Base-by-base conservation (phyloP, 2,113 vertebrate genomes). In the Bambusicola thoracicus region DNA sequence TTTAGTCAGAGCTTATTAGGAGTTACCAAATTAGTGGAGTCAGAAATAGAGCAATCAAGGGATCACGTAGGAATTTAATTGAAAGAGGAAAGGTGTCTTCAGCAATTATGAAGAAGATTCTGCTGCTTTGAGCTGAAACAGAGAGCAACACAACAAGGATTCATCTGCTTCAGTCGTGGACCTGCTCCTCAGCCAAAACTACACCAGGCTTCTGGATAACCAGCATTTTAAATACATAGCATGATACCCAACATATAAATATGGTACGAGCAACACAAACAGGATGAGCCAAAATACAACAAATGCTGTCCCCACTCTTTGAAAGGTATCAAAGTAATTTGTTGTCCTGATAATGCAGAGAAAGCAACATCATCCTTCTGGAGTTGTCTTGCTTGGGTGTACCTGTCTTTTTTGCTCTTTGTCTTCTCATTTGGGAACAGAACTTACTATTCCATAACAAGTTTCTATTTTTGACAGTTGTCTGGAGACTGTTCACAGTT, bases 1-100 rank as follows among this genome's bases (percentile, higher is more conserved):
- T 82, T 92, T 83, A 93, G 73, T 43, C 80, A 84, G 69, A 59
- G 32, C 77, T 92, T 38, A 4, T 78, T 53, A 95, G 46, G 48
- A 81, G 51, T 77, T 91, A 86, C 81, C 30, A 46, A 81, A 85
- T 61, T 46, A 84, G 51, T 13, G 44, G 38, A 34, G 8, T 75
- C 80, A 93, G 93, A 90, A 95, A 89, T 8, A 77, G 22, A 85
- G 77, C 63, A 80, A 91, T 62, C 72, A 85, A 92, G 65, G 29
- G 16, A 81, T 56, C 67, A 72, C 65, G 63, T 84, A 73, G 80
- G 74, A 96, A 91, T 85, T 68, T 76, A 74, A 81, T 44, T 79
- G 85, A 82, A 94, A 84, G 76, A 48, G 40, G 58, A 89, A 77
- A 78, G 53, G 85, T 67, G 73, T 86, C 76, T 81, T 94, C 76